Percentiles rank a stretch among this genome's conserved stretches.
Evolutionary conservation across 2,797 vertebrate species (phyloP).

Genomic region (Garrulus glandarius): DNA sequence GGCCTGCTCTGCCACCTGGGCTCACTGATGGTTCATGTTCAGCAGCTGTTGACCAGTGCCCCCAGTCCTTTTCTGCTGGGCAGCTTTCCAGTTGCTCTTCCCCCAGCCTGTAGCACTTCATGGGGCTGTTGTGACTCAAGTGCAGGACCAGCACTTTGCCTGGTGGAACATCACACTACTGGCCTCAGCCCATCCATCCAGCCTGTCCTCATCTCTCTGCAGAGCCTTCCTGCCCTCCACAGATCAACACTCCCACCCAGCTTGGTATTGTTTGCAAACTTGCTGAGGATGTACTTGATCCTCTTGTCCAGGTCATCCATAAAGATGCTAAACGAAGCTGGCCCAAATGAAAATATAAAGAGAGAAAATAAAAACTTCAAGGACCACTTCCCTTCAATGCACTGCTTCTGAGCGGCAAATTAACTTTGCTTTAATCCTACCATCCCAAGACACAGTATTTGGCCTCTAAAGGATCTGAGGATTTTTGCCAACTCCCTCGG

Average conservation of each 20-base stretch:
- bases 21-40: background rate
- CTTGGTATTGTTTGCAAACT: background rate
- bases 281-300: background rate
- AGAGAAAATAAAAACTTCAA: background rate
- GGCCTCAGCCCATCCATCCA: background rate
- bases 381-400: background rate
- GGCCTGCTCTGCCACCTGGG: background rate
- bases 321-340: background rate
- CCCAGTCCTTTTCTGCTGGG: background rate
- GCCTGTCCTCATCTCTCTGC: background rate
- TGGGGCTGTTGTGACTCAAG: background rate
- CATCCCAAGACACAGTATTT: background rate
- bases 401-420: background rate
- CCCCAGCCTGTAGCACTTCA: background rate
- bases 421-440: background rate
- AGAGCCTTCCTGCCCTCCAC: background rate
- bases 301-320: background rate
- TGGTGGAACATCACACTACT: background rate
- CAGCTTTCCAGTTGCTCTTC: background rate
- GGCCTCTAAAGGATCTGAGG: background rate
- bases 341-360: background rate
- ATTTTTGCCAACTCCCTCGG: background rate
- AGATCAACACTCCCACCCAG: background rate
- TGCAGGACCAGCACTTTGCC: background rate
- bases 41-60: background rate